A percentile compares a stretch with the other conserved stretches of the same genome.
Evolutionary conservation across 2,888 invertebrate species (phyloP).

Genomic region (Aquatica leii): DNA sequence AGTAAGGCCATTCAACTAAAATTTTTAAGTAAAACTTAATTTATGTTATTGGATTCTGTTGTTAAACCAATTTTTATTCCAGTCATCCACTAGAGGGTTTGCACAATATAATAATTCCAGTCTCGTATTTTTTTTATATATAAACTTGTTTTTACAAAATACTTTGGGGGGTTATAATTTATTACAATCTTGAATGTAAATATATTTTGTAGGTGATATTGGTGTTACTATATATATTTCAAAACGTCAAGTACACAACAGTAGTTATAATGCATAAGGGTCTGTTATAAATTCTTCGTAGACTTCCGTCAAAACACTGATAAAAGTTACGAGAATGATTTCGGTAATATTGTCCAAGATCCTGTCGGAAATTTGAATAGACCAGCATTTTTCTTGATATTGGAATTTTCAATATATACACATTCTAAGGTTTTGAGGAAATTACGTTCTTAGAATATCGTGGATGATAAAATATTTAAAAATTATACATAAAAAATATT

Average conservation of each 20-base stretch:
- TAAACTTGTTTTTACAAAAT: too few relatives aligned
- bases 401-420: slow-evolving; percentile 43
- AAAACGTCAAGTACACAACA: neutral
- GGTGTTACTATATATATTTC: neutral
- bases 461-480: slow-evolving; percentile 26
- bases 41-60: too few relatives aligned
- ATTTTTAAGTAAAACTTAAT: too few relatives aligned
- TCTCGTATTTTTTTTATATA: too few relatives aligned
- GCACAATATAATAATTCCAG: too few relatives aligned
- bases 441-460: slow-evolving; percentile 42
- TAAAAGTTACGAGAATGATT: slow-evolving; percentile 34
- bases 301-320: slow-evolving; percentile 26
- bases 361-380: slow-evolving; percentile 40
- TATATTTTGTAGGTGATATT: neutral
- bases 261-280: neutral
- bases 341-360: slow-evolving; percentile 37
- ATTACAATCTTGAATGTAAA: too few relatives aligned
- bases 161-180: too few relatives aligned
- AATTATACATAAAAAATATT: slow-evolving; percentile 12
- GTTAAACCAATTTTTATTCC: too few relatives aligned
- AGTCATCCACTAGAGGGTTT: too few relatives aligned
- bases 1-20: too few relatives aligned
- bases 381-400: slow-evolving; percentile 39
- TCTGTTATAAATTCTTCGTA: slow-evolving; percentile 26
- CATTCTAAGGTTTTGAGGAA: slow-evolving; percentile 35